Conservation (phyloP, 2,888 invertebrate species). For the Syrista parreyssii region DNA sequence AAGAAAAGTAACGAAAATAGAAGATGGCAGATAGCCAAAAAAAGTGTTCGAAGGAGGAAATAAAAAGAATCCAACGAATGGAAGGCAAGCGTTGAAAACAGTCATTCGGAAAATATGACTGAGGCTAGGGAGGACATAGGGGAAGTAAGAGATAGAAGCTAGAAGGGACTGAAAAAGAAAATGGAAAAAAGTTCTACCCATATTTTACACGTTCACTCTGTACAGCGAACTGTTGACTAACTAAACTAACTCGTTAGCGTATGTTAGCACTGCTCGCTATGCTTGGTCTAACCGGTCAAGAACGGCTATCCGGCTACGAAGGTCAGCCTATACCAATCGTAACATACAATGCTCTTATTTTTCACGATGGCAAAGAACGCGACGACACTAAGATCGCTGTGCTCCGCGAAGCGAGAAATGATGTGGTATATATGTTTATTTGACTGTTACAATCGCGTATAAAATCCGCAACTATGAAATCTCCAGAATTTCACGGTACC, state of each 20-base stretch:
- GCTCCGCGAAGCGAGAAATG: neutral
- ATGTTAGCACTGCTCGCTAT: neutral
- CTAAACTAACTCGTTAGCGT: neutral
- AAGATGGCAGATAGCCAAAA: too few relatives aligned
- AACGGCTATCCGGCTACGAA: conserved; percentile 6
- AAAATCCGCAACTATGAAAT: neutral
- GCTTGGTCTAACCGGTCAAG: conserved; percentile 2
- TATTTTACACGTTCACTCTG: neutral
- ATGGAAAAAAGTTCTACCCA: neutral
- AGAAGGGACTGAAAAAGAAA: too few relatives aligned
- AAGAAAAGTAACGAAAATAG: too few relatives aligned
- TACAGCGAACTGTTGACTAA: neutral
- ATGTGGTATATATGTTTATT: neutral
- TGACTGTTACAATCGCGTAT: neutral
- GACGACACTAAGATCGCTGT: neutral
- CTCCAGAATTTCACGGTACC: neutral
- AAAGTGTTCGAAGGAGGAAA: neutral
- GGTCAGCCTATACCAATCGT: conserved; percentile 1
- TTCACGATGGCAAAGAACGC: neutral
- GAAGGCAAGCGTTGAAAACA: too few relatives aligned
- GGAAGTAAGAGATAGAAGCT: too few relatives aligned
- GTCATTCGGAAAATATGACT: too few relatives aligned
- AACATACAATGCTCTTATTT: conserved; percentile 6
- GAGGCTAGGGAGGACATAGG: too few relatives aligned
- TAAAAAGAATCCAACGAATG: neutral